Evolutionary conservation across 2,888 invertebrate genomes (phyloP).

Genomic region (Cotesia congregata): DNA sequence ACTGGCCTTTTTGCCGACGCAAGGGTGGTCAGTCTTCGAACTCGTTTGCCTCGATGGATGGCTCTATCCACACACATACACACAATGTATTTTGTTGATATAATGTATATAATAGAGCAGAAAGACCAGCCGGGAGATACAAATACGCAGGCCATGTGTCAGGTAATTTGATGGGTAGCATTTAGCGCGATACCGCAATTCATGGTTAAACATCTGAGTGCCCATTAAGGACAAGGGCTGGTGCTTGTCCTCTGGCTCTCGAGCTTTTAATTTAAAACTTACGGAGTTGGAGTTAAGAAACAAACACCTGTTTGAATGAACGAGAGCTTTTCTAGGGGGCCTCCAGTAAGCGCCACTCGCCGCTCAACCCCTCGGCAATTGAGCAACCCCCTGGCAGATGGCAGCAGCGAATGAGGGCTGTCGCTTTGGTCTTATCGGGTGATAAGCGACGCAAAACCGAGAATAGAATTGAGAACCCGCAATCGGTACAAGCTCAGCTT

Average conservation of each 20-base stretch:
- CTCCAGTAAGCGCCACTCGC: constrained; percentile 38
- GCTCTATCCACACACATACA: constrained; percentile 18
- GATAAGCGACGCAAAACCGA: neutral
- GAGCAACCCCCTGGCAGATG: constrained; percentile 46
- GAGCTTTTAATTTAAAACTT: no score
- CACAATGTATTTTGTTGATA: neutral
- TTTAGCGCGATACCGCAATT: constrained; percentile 13
- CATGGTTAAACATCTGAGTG: neutral
- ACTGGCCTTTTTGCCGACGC: neutral
- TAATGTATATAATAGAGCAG: neutral
- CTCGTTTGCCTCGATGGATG: constrained; percentile 40
- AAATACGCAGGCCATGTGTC: constrained; percentile 18
- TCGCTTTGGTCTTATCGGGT: neutral
- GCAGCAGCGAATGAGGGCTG: constrained; percentile 42
- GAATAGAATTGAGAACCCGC: constrained; percentile 37
- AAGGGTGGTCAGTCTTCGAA: constrained; percentile 29
- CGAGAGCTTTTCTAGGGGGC: constrained; percentile 14
- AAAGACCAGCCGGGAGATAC: constrained; percentile 26
- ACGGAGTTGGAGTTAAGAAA: neutral
- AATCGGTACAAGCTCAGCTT: constrained; percentile 30
- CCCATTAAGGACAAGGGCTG: neutral
- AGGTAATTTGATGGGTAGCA: constrained; percentile 10
- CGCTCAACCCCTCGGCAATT: constrained; percentile 32
- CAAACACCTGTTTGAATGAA: constrained; percentile 37
- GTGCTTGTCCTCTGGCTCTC: no score